Evolutionary conservation across 2,888 invertebrate genomes (phyloP).

Genomic region (Erebia aethiops): DNA sequence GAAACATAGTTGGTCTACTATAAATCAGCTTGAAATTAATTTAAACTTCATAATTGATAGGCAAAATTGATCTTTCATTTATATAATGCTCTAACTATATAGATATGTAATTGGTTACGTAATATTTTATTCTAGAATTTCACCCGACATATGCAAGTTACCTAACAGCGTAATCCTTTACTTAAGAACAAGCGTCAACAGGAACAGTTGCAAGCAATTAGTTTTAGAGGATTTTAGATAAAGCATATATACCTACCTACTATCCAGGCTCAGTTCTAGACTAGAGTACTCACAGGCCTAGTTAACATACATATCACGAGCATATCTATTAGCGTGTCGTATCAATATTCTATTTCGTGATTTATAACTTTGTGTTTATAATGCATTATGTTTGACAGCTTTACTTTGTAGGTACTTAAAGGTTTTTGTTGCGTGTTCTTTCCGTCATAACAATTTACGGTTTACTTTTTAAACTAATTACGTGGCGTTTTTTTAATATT

Average conservation of each 20-base stretch:
- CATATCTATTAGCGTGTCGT: no score
- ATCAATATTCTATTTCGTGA: no score
- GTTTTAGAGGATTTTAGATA: neutral
- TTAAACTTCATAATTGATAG: no score
- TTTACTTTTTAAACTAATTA: constrained; percentile 25
- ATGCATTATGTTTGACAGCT: no score
- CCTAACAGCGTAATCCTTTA: neutral
- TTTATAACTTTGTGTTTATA: no score
- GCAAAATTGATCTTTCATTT: neutral
- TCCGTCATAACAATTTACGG: constrained; percentile 4
- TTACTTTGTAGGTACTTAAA: no score
- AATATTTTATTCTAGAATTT: neutral
- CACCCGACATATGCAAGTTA: neutral
- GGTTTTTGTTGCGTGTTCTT: neutral
- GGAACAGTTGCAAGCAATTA: constrained; percentile 2
- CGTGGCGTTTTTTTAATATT: constrained; percentile 25
- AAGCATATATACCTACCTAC: neutral
- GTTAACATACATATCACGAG: no score
- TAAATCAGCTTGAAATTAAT: no score
- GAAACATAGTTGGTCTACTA: no score
- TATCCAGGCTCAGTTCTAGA: neutral
- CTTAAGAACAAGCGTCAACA: constrained; percentile 3
- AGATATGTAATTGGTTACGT: neutral
- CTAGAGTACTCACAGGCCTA: no score
- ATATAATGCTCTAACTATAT: neutral